phyloP scores from a whole-genome alignment of 2,888 invertebrate genomes.

The Hylaea fasciaria region DNA sequence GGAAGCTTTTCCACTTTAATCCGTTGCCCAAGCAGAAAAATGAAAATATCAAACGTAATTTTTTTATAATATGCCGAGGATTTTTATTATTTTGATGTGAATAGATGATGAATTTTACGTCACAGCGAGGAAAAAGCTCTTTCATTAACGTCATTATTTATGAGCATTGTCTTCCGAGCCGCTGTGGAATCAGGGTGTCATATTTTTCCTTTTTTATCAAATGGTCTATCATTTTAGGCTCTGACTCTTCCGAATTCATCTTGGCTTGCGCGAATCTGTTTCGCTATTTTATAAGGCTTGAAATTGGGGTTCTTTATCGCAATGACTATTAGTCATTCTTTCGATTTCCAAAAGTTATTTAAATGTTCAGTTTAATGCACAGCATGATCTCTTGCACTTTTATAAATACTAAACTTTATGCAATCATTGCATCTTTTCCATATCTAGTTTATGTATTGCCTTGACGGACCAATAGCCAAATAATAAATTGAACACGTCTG shows the following conservation, averaged over 20 bases:
- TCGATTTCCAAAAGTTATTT: neutral
- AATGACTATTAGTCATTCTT: too few relatives aligned
- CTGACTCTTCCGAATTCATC: conserved; percentile 15
- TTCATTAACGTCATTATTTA: conserved; percentile 36
- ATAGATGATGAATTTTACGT: conserved; percentile 37
- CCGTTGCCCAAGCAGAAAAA: conserved; percentile 54
- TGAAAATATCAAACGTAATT: conserved; percentile 44
- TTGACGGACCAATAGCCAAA: conserved; percentile 32
- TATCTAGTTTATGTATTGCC: conserved; percentile 27
- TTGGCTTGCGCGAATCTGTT: conserved; percentile 15
- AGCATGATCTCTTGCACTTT: neutral
- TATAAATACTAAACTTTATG: neutral
- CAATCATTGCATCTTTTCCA: neutral
- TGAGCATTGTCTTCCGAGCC: conserved; percentile 32
- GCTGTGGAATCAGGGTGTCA: conserved; percentile 32
- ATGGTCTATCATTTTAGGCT: conserved; percentile 32
- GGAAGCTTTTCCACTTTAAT: conserved; percentile 60
- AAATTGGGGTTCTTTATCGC: conserved; percentile 3
- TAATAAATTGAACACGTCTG: conserved; percentile 60
- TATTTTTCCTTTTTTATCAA: conserved; percentile 34
- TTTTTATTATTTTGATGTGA: conserved; percentile 38
- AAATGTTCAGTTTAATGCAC: neutral
- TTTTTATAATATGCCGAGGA: conserved; percentile 42
- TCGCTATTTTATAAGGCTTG: conserved; percentile 3
- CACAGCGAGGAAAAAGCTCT: conserved; percentile 32